Evolutionary conservation across 2,113 vertebrate species (phyloP), one percentile per base, ranked within the genome.

Genomic region (Scartelaos histophorus): DNA sequence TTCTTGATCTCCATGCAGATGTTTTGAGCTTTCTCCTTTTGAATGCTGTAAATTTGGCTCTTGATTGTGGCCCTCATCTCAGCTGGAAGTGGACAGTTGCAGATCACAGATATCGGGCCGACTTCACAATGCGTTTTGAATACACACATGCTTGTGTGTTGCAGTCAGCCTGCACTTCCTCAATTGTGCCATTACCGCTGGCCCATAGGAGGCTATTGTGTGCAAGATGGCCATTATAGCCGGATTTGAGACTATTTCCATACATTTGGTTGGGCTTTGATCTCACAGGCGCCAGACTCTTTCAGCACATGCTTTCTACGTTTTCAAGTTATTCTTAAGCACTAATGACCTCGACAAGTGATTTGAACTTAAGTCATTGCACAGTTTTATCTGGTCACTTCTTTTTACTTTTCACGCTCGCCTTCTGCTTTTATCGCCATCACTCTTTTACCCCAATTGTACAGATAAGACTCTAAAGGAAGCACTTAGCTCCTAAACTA

Each of bases 401-500:
- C 35, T 65, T 66, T 57, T 45, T 5, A 34, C 69, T 77, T 73
- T 68, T 78, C n/a, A 22, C 10, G 10, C 54, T 38, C 68, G 51
- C 60, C 64, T 66, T 45, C 22, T 35, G 21, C 21, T 24, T 57
- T 49, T 25, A n/a, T 22, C 22, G n/a, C 69, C 24, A 16, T 46
- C 22, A 25, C 56, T 46, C 61, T 53, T 76, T 74, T 70, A 43
- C 35, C 51, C 77, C 51, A 66, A 77, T 84, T 68, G 78, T 81
- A 74, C 68, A 76, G 71, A 77, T 78, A 62, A 60, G 81, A 45
- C 81, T 84, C 84, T 81, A 84, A 89, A 89, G 70, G 81, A 82
- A 82, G 77, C 85, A 83, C 80, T 86, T 86, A 70, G 79, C 54
- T 72, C 65, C 81, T 70, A 85, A 89, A 81, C 78, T 85, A 70